These are phyloP conservation scores for Drosophila mimetica DNA, from an alignment of 2,888 invertebrate genomes.

Conservation along the genomic window DNA sequence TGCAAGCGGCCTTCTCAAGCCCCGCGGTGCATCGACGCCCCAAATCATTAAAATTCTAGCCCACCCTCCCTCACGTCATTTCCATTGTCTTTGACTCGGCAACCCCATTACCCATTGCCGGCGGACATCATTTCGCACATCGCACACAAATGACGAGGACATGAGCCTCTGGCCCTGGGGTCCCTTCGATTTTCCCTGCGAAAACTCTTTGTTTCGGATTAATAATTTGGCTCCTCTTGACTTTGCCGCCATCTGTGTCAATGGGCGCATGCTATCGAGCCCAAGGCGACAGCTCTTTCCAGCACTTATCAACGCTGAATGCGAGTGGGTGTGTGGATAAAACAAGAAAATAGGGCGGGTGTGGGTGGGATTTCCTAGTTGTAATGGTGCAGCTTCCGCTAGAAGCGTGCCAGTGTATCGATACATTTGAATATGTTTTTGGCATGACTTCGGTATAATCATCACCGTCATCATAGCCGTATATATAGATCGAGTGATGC, in stretches of 20 bases:
- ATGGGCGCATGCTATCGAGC: constrained; percentile 61
- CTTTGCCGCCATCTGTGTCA: constrained; percentile 65
- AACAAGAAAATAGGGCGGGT: constrained; percentile 22
- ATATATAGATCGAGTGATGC: constrained; percentile 41
- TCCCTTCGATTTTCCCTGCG: constrained; percentile 14
- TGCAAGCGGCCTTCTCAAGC: constrained; percentile 3
- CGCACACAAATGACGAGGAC: constrained; percentile 6
- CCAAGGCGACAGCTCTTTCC: constrained; percentile 61
- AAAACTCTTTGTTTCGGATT: constrained; percentile 63
- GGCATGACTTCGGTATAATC: constrained; percentile 6
- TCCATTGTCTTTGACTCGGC: constrained; percentile 34
- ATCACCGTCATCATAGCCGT: constrained; percentile 12
- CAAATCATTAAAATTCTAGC: constrained; percentile 1
- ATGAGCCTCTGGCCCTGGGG: not conserved
- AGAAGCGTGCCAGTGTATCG: constrained; percentile 20
- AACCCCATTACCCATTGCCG: constrained; percentile 61
- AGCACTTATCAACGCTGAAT: constrained; percentile 40
- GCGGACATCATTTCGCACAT: constrained; percentile 54
- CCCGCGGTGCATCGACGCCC: constrained; percentile 7
- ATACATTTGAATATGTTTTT: constrained; percentile 29
- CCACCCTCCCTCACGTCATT: constrained; percentile 2
- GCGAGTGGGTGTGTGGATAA: constrained; percentile 14
- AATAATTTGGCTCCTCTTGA: constrained; percentile 71
- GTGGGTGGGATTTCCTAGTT: constrained; percentile 13
- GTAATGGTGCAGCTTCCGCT: constrained; percentile 39